Base-by-base conservation (phyloP, 2,888 invertebrate genomes). In the Eulithis prunata region DNA sequence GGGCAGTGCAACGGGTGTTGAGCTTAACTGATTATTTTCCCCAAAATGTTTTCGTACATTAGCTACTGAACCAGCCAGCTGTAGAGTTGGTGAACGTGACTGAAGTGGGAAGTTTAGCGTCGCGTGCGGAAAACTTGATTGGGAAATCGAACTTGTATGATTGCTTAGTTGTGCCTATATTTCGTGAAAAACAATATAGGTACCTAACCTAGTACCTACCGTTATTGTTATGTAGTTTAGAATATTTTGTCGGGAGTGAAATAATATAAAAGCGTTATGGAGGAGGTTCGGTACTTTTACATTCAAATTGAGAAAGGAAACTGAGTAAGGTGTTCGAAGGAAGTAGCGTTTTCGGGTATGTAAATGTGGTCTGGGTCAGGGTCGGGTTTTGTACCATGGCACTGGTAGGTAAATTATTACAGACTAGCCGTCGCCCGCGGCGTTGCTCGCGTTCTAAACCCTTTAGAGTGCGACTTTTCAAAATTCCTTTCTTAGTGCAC, bases 71-170 rank as follows among this genome's bases (percentile, higher is more conserved):
- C 10, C 49, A 21, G 32, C 7, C 49, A 21, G 47, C 10, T 11
- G 8, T 7, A 32, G 41, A 41, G 10, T 41, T 47, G 10, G n/a
- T 47, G 56, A 46, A 57, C 47, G 41, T 54, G 54, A 38, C 38
- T 28, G 28, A 28, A 46, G 57, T 57, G 21, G 14, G 45, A 55
- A 28, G 32, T 28, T 41, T 28, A 7, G 60, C 28, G 46, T 65
- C 56, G 65, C 63, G 59, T 74, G 72, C 60, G 47, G 56, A 69
- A 46, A 57, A 45, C 53, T 62, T 62, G 54, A 62, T 62, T 49
- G 57, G 32, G 53, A 43, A 64, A 61, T 57, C 53, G 47, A 57
- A 47, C 56, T 65, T n/a, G 49, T 45, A 56, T 28, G 28, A 58
- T 58, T 51, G 28, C 45, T 56, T 45, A 28, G 51, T 14, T 49